Percentiles rank a stretch among this genome's conserved stretches.
These are phyloP conservation scores for Polyergus mexicanus DNA, from an alignment of 1,140 invertebrate genomes.

Conservation along the genomic window DNA sequence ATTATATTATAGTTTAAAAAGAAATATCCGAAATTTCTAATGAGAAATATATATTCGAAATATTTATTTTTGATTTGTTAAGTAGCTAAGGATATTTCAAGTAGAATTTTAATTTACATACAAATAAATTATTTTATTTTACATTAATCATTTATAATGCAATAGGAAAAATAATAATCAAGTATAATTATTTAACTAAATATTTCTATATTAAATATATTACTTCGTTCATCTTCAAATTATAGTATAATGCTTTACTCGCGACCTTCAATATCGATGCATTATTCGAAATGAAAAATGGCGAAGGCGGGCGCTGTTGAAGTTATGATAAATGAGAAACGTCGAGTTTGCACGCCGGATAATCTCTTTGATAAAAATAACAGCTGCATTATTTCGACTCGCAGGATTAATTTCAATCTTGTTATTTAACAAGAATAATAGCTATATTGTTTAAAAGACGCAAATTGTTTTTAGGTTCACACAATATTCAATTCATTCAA, in stretches of 20 bases:
- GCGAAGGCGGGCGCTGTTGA: slow-evolving; percentile 50
- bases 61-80: too few species aligned
- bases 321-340: slow-evolving; percentile 56
- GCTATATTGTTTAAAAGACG: slow-evolving; percentile 19
- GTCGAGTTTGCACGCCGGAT: slow-evolving; percentile 31
- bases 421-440: slow-evolving; percentile 25
- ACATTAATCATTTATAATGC: too few species aligned
- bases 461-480: slow-evolving; percentile 17
- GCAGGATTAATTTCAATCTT: slow-evolving; percentile 18
- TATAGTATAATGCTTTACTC: slow-evolving; percentile 19
- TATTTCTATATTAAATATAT: too few species aligned
- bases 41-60: too few species aligned
- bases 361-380: slow-evolving; percentile 57
- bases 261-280: slow-evolving; percentile 55
- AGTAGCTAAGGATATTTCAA: too few species aligned
- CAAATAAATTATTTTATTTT: too few species aligned
- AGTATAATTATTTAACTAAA: too few species aligned
- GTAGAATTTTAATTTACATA: too few species aligned
- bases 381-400: slow-evolving; percentile 40
- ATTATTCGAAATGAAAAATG: slow-evolving; percentile 64
- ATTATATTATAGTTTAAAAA: too few species aligned
- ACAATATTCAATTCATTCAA: not conserved
- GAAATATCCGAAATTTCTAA: too few species aligned
- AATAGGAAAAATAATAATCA: too few species aligned
- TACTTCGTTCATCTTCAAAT: too few species aligned